Percentiles rank a stretch among this genome's conserved stretches.
Conservation (phyloP, 2,888 invertebrate species). For the Microplitis deprimator region DNA sequence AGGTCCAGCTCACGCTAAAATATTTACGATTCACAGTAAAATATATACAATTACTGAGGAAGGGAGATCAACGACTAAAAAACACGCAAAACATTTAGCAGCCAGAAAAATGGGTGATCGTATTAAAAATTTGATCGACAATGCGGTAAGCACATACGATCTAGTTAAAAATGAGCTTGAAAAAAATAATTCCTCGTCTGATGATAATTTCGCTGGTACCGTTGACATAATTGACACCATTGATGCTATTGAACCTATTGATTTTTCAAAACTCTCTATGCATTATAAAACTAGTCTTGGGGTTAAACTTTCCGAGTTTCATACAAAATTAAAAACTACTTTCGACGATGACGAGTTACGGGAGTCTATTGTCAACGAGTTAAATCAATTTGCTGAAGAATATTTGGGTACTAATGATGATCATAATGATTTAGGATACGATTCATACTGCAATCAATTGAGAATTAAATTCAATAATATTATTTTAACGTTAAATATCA, state of each 20-base stretch:
- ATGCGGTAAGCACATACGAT: slow-evolving; percentile 29
- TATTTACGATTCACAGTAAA: slow-evolving; percentile 76
- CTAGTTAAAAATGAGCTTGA: not conserved
- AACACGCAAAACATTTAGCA: slow-evolving; percentile 78
- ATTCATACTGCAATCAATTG: slow-evolving; percentile 27
- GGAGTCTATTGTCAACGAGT: slow-evolving; percentile 45
- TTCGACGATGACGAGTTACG: slow-evolving; percentile 47
- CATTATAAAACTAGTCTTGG: slow-evolving; percentile 58
- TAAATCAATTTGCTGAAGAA: slow-evolving; percentile 34
- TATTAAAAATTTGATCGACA: slow-evolving; percentile 55
- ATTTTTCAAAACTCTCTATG: slow-evolving; percentile 40
- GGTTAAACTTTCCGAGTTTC: slow-evolving; percentile 60
- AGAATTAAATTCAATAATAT: slow-evolving; percentile 36
- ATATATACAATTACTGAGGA: slow-evolving; percentile 74
- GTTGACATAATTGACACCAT: not conserved
- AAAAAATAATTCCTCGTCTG: not conserved
- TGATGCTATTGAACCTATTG: slow-evolving; percentile 23
- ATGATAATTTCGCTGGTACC: too few relatives aligned
- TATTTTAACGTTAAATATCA: slow-evolving; percentile 47
- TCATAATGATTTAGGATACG: not conserved
- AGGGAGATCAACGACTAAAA: slow-evolving; percentile 77
- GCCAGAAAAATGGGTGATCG: slow-evolving; percentile 71
- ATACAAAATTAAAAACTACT: slow-evolving; percentile 51
- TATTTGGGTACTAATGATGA: not conserved
- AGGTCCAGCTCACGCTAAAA: slow-evolving; percentile 79